These are phyloP conservation scores for Chlorodrepanis virens DNA, from an alignment of 2,113 vertebrate genomes.

Conservation along the genomic window DNA sequence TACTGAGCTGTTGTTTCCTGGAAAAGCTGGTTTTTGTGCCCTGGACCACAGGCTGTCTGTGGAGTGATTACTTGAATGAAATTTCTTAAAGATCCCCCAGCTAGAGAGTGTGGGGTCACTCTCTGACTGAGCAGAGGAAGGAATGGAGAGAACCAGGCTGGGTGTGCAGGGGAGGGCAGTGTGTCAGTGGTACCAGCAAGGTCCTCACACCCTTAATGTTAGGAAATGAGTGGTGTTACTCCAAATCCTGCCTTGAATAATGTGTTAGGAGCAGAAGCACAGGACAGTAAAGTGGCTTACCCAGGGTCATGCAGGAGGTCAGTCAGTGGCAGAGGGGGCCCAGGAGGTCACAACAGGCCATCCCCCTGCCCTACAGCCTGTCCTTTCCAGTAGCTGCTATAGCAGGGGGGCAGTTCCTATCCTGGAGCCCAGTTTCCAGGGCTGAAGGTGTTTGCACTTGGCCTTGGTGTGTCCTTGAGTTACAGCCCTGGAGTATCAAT, in stretches of 20 bases:
- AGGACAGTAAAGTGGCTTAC: neutral
- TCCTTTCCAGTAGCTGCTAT: neutral
- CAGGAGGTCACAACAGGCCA: neutral
- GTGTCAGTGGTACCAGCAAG: accelerated
- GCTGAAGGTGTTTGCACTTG: neutral
- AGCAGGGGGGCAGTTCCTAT: neutral
- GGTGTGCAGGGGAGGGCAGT: neutral
- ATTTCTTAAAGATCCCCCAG: neutral
- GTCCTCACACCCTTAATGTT: neutral
- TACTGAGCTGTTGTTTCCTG: conserved; percentile 9
- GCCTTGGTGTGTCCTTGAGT: neutral
- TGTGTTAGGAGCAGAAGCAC: neutral
- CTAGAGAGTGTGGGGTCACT: neutral
- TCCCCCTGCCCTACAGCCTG: neutral
- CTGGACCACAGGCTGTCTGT: neutral
- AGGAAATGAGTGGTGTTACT: neutral
- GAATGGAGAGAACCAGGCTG: neutral
- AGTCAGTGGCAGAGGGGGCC: accelerated
- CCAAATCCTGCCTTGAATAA: neutral
- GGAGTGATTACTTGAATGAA: neutral
- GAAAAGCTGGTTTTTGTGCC: neutral
- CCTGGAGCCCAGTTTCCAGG: neutral
- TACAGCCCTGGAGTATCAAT: neutral
- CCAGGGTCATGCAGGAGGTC: neutral
- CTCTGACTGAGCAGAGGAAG: neutral